Percentiles rank a stretch among this genome's conserved stretches.
Conservation (phyloP, 1,140 invertebrate species). For the Drosophila nebulosa region DNA sequence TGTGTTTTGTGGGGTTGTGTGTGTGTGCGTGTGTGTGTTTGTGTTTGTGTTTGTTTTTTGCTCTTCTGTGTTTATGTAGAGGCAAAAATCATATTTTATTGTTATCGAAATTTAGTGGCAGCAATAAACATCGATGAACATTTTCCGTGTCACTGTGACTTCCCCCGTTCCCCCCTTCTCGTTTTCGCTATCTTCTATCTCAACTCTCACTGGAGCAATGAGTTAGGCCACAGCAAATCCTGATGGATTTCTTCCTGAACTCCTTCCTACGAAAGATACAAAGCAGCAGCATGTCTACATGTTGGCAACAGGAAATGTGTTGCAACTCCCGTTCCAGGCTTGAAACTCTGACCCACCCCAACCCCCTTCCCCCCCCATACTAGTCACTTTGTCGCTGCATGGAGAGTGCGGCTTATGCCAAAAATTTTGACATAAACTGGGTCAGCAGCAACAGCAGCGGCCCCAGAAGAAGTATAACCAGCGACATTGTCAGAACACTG, state of each 20-base stretch:
- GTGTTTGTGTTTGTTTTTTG: neutral
- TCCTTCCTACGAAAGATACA: neutral
- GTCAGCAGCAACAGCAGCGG: conserved; percentile 32
- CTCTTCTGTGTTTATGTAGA: conserved; percentile 20
- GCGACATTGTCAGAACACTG: conserved; percentile 9
- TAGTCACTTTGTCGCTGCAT: neutral
- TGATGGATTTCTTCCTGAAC: neutral
- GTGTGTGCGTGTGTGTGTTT: neutral
- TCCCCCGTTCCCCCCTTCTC: neutral
- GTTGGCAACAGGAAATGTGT: conserved; percentile 21
- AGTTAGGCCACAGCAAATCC: neutral
- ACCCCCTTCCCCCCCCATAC: neutral
- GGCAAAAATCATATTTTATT: conserved; percentile 77
- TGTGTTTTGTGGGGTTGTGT: no score
- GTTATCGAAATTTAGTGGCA: conserved; percentile 68
- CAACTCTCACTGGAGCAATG: neutral
- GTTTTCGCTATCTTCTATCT: neutral
- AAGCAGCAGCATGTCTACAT: neutral
- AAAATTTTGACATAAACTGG: conserved; percentile 31
- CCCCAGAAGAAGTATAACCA: conserved; percentile 9
- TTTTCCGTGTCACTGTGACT: neutral
- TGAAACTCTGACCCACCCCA: no score
- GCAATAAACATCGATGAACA: conserved; percentile 48
- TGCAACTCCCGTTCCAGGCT: conserved; percentile 22
- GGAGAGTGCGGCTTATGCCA: conserved; percentile 14